Conservation (phyloP, 2,888 invertebrate genomes). For the Alitta virens region DNA sequence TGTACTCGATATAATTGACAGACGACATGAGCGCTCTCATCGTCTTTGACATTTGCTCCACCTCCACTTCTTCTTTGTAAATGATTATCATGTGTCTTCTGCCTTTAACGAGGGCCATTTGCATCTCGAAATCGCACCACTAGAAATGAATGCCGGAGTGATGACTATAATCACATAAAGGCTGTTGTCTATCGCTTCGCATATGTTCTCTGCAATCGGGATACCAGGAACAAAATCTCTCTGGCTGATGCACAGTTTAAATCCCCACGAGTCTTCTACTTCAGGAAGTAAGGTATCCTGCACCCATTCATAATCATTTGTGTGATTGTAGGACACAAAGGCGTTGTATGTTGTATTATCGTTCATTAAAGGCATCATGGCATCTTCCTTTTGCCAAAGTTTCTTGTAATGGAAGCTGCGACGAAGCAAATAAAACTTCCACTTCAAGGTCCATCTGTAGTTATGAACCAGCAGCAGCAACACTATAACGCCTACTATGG, state of each 20-base stretch:
- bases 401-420: not conserved
- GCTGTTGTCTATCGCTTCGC: not conserved
- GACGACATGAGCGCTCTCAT: not conserved
- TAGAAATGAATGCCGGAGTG: not conserved
- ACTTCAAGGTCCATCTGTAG: not conserved
- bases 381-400: not conserved
- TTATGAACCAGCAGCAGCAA: not conserved
- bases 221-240: not conserved
- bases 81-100: not conserved
- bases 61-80: not conserved
- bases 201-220: not conserved
- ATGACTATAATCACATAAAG: not conserved
- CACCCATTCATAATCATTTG: not conserved
- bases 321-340: not conserved
- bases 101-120: not conserved
- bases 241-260: not conserved
- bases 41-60: not conserved
- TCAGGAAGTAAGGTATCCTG: not conserved
- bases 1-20: not conserved
- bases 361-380: not conserved
- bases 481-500: not conserved
- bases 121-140: slow-evolving; percentile 2
- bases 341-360: not conserved
- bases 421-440: not conserved
- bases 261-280: not conserved